Percentiles rank a stretch among this genome's conserved stretches.
These are phyloP conservation scores for Pteropus rufus DNA, from an alignment of 2,797 vertebrate genomes.

Conservation along the genomic window DNA sequence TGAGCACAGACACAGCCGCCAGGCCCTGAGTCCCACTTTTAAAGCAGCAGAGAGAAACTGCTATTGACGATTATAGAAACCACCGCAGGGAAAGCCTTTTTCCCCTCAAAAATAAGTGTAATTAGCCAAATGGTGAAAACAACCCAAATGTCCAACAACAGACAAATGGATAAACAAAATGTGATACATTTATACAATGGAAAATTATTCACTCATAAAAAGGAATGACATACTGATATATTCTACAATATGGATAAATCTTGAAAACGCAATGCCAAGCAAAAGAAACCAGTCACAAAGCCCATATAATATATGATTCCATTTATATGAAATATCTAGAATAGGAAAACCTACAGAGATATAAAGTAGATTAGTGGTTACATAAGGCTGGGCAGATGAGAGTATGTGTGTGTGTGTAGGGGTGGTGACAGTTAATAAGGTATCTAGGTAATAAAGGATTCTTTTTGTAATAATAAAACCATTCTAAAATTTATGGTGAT, in stretches of 20 bases:
- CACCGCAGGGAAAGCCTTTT: neutral
- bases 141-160: neutral
- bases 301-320: neutral
- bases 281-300: neutral
- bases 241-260: neutral
- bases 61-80: neutral
- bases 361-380: neutral
- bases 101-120: neutral
- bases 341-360: neutral
- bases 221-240: neutral
- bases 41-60: neutral
- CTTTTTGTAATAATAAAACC: neutral
- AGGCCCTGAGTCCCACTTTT: neutral
- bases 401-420: fast-evolving
- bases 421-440: neutral
- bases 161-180: neutral
- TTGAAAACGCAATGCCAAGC: neutral
- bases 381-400: neutral
- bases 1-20: neutral
- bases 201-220: neutral
- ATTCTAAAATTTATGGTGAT: neutral
- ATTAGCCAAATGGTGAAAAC: neutral
- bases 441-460: neutral
- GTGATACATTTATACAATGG: too few relatives aligned
- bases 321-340: neutral